phyloP scores from a whole-genome alignment of 2,797 vertebrate genomes.

The Poliocrania exsul region DNA sequence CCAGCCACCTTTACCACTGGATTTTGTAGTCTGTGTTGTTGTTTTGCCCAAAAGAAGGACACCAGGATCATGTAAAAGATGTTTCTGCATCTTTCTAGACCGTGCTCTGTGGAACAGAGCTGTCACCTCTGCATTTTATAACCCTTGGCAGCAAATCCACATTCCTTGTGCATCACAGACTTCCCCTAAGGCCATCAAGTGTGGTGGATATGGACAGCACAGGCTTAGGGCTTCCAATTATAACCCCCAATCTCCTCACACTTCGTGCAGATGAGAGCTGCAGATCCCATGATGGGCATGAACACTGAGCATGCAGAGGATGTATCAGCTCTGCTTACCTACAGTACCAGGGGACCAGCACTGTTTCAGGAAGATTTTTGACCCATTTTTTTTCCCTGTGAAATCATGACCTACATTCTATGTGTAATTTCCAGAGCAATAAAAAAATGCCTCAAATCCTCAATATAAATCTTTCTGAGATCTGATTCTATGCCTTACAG shows the following conservation, averaged over 20 bases:
- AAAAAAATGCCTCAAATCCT: not conserved
- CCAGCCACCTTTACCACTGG: not conserved
- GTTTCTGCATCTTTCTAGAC: not conserved
- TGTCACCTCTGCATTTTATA: conserved; percentile 14
- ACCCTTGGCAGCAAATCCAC: conserved; percentile 43
- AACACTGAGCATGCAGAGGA: not conserved
- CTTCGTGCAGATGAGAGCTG: not conserved
- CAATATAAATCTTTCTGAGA: not conserved
- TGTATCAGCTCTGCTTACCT: not conserved
- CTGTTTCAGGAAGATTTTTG: not conserved
- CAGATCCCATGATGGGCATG: not conserved
- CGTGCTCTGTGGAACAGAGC: not conserved
- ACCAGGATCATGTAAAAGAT: not conserved
- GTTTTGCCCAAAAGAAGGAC: not conserved
- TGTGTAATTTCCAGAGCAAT: not conserved
- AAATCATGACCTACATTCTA: conserved; percentile 48
- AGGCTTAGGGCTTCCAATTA: not conserved
- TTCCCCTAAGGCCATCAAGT: conserved; percentile 2
- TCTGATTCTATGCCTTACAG: not conserved
- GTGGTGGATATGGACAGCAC: not conserved
- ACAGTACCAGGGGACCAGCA: not conserved
- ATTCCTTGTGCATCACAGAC: conserved; percentile 36
- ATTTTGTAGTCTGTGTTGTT: not conserved
- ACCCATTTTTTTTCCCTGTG: not conserved
- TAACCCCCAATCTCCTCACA: not conserved